Base-by-base conservation (phyloP, 2,113 vertebrate species). In the Zapus hudsonius region DNA sequence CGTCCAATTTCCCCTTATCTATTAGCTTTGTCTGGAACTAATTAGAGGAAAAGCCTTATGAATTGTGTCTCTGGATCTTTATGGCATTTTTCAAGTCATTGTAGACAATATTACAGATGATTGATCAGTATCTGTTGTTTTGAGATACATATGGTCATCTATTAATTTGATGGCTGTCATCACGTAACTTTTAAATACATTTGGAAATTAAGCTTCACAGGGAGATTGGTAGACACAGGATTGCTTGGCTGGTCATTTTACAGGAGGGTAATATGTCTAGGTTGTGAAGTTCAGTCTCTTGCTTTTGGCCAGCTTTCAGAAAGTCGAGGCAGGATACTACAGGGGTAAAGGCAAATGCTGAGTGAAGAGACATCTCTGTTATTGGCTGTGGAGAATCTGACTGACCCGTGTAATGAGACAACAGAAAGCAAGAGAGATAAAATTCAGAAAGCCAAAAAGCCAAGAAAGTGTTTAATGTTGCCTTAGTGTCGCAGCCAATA, bases 11-110 rank as follows among this genome's bases (percentile, higher is more conserved):
- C 95, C 20, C 67, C 29, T 52, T 1, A 0, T 82, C 78, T 93
- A 59, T 88, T 82, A 72, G 47, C 83, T 95, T 92, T 96, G 84
- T 90, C 76, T 94, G 61, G 31, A 92, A 61, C 88, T 95, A 96
- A 88, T 94, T 95, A 90, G 70, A 95, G 80, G 61, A 31, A 95
- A 95, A 91, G 52, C 27, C 64, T 94, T 90, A 85, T 59, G 80
- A 90, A 96, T 76, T 44, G 33, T 79, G 52, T 91, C 57, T 59
- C 74, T 31, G 20, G 31, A 59, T 74, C 74, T 93, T 44, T 40
- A 82, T 61, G 61, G 36, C 13, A 64, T 95, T 90, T n/a, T 89
- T 79, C 74, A 93, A 96, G 75, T 84, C 66, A 27, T 86, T 66
- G 25, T 61, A 81, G 59, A 90, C 63, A 79, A 61, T 91, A 52